These are phyloP conservation scores for Orycteropus afer DNA, from an alignment of 2,113 vertebrate genomes.

Conservation along the genomic window DNA sequence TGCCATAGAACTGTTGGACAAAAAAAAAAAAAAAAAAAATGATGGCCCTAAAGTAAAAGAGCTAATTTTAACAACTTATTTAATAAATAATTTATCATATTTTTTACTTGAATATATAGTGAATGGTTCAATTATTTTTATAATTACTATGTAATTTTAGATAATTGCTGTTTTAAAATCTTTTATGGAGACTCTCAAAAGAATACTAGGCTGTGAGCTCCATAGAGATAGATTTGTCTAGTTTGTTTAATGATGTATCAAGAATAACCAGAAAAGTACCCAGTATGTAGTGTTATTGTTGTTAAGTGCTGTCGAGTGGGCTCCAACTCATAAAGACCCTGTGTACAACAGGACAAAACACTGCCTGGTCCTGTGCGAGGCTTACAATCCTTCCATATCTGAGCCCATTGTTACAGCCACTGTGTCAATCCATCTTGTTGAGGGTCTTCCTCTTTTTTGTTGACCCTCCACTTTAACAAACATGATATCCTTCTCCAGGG, in stretches of 20 bases:
- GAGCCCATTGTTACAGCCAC: too few species aligned
- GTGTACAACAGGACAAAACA: too few species aligned
- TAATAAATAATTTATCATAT: neutral
- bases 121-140: neutral
- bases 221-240: neutral
- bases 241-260: neutral
- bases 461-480: too few species aligned
- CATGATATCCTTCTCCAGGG: too few species aligned
- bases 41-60: neutral
- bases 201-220: neutral
- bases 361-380: too few species aligned
- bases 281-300: too few species aligned
- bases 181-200: conserved; percentile 17
- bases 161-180: neutral
- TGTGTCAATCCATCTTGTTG: too few species aligned
- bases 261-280: neutral
- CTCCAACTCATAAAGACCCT: too few species aligned
- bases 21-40: too few species aligned
- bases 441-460: too few species aligned
- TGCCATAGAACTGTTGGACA: neutral
- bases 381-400: too few species aligned
- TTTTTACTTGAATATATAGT: conserved; percentile 17
- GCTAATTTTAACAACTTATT: neutral
- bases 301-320: too few species aligned
- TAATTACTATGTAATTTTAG: neutral